Base-by-base conservation (phyloP, 2,888 invertebrate species). In the Limnephilus marmoratus region DNA sequence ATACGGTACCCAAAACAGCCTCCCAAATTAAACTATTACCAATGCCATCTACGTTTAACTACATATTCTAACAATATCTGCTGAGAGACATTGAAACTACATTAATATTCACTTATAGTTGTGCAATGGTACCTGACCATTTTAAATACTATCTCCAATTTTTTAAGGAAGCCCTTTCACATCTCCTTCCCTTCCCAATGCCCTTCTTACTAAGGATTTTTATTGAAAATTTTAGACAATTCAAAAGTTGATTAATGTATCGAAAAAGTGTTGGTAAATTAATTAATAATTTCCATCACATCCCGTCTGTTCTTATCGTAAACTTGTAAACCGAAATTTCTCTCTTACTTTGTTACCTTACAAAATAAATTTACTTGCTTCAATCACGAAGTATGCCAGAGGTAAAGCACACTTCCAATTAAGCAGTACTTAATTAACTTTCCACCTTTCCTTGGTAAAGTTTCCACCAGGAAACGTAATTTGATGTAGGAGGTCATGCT, bases 381-480 rank as follows among this genome's bases (percentile, higher is more conserved):
- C 53, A 68, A 68, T 68, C 53, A 68, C 24, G 53, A 68, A 68
- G 53, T 68, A 68, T 68, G 18, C 53, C 53, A 18, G 18, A 68
- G 53, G 53, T 68, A 68, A 68, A 68, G 53, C 53, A 68, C 53
- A 68, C 53, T 68, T 68, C 53, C 53, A 68, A 68, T 68, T 68
- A 68, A 68, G 34, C 85, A 41, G n/a, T n/a, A 85, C 85, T 85
- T 41, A 41, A 85, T 85, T 85, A 85, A 85, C 41, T 37, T 85
- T 85, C 45, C 85, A 41, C 85, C 85, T 85, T 85, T 18, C 83
- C 24, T 12, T n/a, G 5, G 41, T 85, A 68, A 68, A 68, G 31
- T 85, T 85, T 85, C 85, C 41, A 85, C 37, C 53, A 68, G 53
- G 53, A 68, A 85, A 85, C 41, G 45, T 85, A 85, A 85, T 85